These are phyloP conservation scores for Numenius arquata DNA, from an alignment of 2,113 vertebrate genomes.

Conservation along the genomic window DNA sequence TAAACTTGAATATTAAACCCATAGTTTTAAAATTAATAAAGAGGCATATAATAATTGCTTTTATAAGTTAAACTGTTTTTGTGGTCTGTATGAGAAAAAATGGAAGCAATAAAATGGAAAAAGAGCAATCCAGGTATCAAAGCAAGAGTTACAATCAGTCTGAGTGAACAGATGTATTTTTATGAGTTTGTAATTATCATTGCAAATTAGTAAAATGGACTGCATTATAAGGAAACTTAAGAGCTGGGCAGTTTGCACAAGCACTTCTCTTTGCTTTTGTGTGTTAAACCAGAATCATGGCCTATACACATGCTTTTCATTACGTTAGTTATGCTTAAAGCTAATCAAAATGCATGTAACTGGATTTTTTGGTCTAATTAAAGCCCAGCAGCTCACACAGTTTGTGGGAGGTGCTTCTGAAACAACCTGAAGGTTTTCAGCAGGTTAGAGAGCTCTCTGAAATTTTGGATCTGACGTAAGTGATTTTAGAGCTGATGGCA, in stretches of 20 bases:
- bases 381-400: background rate
- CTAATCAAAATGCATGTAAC: background rate
- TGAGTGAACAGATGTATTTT: background rate
- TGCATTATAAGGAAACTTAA: background rate
- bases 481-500: background rate
- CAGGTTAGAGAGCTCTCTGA: background rate
- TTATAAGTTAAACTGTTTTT: background rate
- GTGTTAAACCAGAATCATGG: background rate
- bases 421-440: background rate
- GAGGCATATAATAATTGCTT: background rate
- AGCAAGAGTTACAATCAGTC: background rate
- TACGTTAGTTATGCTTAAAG: background rate
- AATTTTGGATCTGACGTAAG: background rate
- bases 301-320: background rate
- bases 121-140: background rate
- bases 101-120: background rate
- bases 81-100: background rate
- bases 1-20: background rate
- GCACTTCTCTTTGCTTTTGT: background rate
- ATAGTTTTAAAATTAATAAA: background rate
- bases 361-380: background rate
- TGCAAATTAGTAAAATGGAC: background rate
- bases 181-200: background rate
- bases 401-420: background rate
- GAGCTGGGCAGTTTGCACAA: background rate